A percentile compares a stretch with the other conserved stretches of the same genome.
These are phyloP conservation scores for Micromussa lordhowensis DNA, from an alignment of 92 coral and sea anemone genomes.

Conservation along the genomic window DNA sequence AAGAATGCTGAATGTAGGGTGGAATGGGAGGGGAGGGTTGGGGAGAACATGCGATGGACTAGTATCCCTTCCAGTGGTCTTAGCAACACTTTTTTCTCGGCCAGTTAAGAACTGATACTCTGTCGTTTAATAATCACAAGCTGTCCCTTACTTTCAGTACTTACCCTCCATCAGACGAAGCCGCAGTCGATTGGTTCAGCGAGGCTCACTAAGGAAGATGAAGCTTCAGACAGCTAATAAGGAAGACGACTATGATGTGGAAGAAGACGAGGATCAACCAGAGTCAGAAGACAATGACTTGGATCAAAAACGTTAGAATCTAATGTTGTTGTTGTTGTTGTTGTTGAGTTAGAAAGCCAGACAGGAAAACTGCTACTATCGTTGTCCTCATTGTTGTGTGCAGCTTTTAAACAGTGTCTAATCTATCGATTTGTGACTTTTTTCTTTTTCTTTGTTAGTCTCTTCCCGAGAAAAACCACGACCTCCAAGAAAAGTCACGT, in stretches of 20 bases:
- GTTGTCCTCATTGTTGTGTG: too few relatives aligned
- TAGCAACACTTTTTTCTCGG: too few relatives aligned
- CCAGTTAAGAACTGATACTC: not conserved
- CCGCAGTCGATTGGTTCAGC: conserved; percentile 72
- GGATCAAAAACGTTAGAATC: conserved; percentile 31
- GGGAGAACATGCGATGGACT: not conserved
- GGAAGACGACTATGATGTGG: conserved; percentile 79
- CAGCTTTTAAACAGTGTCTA: not conserved
- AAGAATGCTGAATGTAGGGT: not conserved
- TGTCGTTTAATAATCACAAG: not conserved
- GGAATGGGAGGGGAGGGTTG: not conserved
- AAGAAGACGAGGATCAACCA: conserved; percentile 88
- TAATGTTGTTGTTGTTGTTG: not conserved
- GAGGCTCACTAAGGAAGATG: conserved; percentile 64
- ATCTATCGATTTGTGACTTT: not conserved
- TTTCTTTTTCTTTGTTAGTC: conserved; percentile 31
- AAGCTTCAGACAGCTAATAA: conserved; percentile 53
- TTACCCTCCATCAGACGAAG: conserved; percentile 63
- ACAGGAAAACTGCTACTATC: not conserved
- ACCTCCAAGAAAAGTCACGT: conserved; percentile 79
- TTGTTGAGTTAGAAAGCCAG: too few relatives aligned
- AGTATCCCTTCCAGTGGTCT: not conserved
- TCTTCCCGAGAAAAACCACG: conserved; percentile 58
- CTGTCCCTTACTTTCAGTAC: not conserved
- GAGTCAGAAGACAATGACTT: conserved; percentile 85